Base-by-base conservation (phyloP, 2,888 invertebrate species). In the Scelioninae gen. 1 region DNA sequence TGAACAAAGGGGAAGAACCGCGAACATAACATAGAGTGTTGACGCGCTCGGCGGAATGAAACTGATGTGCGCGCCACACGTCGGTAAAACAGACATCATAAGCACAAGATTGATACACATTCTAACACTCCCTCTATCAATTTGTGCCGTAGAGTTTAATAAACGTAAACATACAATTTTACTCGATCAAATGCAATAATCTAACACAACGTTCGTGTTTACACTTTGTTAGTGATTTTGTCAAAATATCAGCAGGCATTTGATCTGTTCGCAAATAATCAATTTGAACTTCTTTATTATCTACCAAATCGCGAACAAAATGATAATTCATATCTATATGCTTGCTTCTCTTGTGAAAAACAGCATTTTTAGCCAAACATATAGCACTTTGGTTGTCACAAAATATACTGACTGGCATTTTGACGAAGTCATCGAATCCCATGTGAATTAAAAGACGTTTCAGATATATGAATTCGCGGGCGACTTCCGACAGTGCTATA, bases 241-340 rank as follows among this genome's bases (percentile, higher is more conserved):
- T 74, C 8, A 79, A 55, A 23, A 79, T 60, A 10, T 79, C 79
- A 16, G 72, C 79, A 15, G 16, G 9, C 79, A 79, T 79, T 10
- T 51, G n/a, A 11, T 72, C 72, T 1, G 66, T 74, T 66, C 32
- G 34, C 10, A 72, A 43, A 55, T 79, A 79, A 45, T 62, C 13
- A 31, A 62, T 45, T 31, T 13, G 5, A 15, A 62, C 32, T 10
- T 31, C 32, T 13, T 45, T 65, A 49, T 31, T 13, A 6, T 45
- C 32, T 13, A 62, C 31, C 15, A 62, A 15, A 9, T 45, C 62
- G 10, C 82, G 13, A 55, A 40, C 55, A 56, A 53, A 62, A 47
- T 31, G 62, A 10, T 4, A 81, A 31, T 10, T 45, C 10, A 62
- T 66, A n/a, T 81, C 69, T 10, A 81, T 65, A 53, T 76, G 76